Evolutionary conservation across 2,888 invertebrate species (phyloP).

Genomic region (Parnassius orleans): DNA sequence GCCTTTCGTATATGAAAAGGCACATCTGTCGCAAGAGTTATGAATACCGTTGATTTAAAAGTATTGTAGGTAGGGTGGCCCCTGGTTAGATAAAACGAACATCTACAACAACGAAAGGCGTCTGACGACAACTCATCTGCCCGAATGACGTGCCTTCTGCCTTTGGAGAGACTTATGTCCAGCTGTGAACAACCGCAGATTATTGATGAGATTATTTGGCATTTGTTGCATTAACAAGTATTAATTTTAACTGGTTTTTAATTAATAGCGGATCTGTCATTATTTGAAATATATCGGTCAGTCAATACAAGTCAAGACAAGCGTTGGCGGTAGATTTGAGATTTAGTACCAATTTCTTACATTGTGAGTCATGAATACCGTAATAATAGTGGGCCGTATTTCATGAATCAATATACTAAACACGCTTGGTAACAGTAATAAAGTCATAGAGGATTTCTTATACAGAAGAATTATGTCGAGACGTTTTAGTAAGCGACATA

Average conservation of each 20-base stretch:
- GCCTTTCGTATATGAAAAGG: too few relatives aligned
- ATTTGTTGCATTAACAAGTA: neutral
- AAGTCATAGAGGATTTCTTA: neutral
- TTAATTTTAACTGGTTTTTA: slow-evolving; percentile 2
- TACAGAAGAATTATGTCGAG: neutral
- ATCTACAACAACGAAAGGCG: too few relatives aligned
- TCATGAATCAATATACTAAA: slow-evolving; percentile 7
- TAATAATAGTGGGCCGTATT: slow-evolving; percentile 8
- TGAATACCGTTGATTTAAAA: too few relatives aligned
- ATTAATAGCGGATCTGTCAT: slow-evolving; percentile 8
- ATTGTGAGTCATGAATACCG: slow-evolving; percentile 22
- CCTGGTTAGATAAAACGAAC: too few relatives aligned
- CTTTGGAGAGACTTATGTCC: too few relatives aligned
- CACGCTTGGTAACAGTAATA: slow-evolving; percentile 2
- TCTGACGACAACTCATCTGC: too few relatives aligned
- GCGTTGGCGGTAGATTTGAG: slow-evolving; percentile 8
- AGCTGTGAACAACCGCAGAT: too few relatives aligned
- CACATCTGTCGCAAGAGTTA: too few relatives aligned
- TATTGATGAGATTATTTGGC: too few relatives aligned
- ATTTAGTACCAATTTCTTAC: slow-evolving; percentile 8
- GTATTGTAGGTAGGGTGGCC: too few relatives aligned
- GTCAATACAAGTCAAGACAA: slow-evolving; percentile 7
- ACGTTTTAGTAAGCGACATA: neutral
- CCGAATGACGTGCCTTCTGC: too few relatives aligned
- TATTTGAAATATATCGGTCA: slow-evolving; percentile 9